Evolutionary conservation across 2,797 vertebrate species (phyloP).

Genomic region (Anguilla anguilla): DNA sequence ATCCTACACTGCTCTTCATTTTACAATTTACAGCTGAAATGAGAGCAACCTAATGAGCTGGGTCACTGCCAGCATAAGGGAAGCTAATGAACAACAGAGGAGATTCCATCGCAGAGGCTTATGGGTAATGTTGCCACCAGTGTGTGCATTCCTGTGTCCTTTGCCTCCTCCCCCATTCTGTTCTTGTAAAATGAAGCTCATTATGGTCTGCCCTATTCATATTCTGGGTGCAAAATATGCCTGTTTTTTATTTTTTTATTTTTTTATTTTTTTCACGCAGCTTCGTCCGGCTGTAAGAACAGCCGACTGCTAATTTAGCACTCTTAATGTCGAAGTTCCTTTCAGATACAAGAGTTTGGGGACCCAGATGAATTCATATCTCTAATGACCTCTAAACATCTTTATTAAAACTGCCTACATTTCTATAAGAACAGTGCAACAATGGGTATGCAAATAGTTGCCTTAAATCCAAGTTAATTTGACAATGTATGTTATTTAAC

Average conservation of each 20-base stretch:
- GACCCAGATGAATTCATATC: neutral
- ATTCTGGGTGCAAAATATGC: constrained; percentile 58
- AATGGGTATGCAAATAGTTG: neutral
- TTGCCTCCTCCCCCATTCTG: constrained; percentile 8
- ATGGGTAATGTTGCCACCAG: constrained; percentile 29
- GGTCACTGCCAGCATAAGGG: constrained; percentile 53
- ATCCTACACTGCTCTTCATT: constrained; percentile 37
- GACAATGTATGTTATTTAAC: neutral
- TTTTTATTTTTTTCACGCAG: neutral
- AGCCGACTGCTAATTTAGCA: neutral
- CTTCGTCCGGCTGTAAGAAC: neutral
- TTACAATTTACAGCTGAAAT: constrained; percentile 60
- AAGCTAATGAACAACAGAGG: constrained; percentile 55
- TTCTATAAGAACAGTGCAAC: neutral
- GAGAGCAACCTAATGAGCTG: constrained; percentile 53
- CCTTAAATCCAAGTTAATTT: neutral
- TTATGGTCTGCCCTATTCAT: constrained; percentile 51
- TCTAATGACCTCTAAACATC: neutral
- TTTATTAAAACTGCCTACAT: neutral
- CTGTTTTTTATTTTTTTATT: constrained; percentile 12
- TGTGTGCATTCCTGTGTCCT: neutral
- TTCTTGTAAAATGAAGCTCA: constrained; percentile 48
- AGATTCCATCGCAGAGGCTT: constrained; percentile 39
- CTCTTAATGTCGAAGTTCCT: neutral
- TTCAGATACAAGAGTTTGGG: neutral